Conservation (phyloP, 64 coral and sea anemone species). For the Pachyseris speciosa region DNA sequence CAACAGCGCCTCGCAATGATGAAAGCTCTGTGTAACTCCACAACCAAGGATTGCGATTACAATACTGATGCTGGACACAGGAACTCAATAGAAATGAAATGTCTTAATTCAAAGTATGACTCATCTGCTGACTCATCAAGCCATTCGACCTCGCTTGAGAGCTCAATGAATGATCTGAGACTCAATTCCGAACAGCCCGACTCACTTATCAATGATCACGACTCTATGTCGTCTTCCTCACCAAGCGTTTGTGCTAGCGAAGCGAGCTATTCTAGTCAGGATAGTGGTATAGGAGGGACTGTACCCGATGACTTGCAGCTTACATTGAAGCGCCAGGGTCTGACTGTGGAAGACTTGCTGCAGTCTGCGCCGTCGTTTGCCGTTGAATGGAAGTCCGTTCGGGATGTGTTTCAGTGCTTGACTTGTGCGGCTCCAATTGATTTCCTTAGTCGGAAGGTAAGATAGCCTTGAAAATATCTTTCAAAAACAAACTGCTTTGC, state of each 20-base stretch:
- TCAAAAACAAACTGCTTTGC: too few relatives aligned
- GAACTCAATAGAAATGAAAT: constrained; percentile 15
- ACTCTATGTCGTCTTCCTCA: background rate
- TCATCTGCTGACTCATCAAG: background rate
- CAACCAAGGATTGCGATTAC: background rate
- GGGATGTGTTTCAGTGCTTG: constrained; percentile 92
- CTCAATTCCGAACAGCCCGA: background rate
- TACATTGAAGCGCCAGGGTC: constrained; percentile 82
- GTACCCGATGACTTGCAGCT: constrained; percentile 54
- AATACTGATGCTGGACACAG: background rate
- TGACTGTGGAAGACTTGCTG: constrained; percentile 80
- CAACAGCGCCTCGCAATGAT: constrained; percentile 27
- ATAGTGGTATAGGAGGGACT: background rate
- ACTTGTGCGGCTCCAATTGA: constrained; percentile 90
- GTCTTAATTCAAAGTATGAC: background rate
- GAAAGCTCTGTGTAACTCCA: background rate
- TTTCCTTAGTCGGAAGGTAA: constrained; percentile 95
- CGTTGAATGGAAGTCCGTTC: constrained; percentile 87
- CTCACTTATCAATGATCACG: constrained; percentile 12
- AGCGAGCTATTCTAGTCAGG: background rate
- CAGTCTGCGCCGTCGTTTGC: constrained; percentile 77
- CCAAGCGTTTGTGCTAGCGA: background rate
- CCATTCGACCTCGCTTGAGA: background rate
- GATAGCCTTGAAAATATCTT: too few relatives aligned
- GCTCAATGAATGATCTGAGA: background rate